Evolutionary conservation across 2,797 vertebrate species (phyloP).

Genomic region (Hylomyscus alleni): DNA sequence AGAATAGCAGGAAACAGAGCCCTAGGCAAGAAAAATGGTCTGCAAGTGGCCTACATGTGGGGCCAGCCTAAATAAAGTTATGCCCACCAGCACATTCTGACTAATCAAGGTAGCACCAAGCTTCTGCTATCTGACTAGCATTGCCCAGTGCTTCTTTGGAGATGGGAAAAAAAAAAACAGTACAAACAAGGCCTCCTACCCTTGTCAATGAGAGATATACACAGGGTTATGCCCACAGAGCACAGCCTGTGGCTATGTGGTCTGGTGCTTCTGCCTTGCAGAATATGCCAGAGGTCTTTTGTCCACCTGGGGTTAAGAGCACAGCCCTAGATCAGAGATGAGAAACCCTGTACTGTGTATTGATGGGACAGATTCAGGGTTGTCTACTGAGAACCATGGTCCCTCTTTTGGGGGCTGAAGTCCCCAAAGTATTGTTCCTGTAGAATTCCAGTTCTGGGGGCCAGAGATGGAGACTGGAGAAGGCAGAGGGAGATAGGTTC

Average conservation of each 20-base stretch:
- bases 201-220: background rate
- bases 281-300: background rate
- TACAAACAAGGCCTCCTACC: background rate
- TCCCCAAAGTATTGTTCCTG: background rate
- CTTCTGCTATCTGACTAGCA: background rate
- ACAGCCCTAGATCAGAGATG: background rate
- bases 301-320: background rate
- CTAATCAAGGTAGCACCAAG: background rate
- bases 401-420: background rate
- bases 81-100: background rate
- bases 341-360: no score
- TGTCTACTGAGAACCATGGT: background rate
- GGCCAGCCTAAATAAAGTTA: accelerated
- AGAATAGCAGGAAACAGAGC: background rate
- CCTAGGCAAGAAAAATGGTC: background rate
- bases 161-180: background rate
- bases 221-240: accelerated
- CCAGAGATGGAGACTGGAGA: background rate
- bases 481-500: no score
- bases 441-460: background rate
- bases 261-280: background rate
- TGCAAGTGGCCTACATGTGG: background rate
- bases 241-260: background rate
- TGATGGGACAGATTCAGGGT: background rate
- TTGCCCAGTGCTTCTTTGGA: background rate